A percentile compares a stretch with the other conserved stretches of the same genome.
These are phyloP conservation scores for Adelges cooleyi DNA, from an alignment of 1,140 invertebrate species.

Conservation along the genomic window DNA sequence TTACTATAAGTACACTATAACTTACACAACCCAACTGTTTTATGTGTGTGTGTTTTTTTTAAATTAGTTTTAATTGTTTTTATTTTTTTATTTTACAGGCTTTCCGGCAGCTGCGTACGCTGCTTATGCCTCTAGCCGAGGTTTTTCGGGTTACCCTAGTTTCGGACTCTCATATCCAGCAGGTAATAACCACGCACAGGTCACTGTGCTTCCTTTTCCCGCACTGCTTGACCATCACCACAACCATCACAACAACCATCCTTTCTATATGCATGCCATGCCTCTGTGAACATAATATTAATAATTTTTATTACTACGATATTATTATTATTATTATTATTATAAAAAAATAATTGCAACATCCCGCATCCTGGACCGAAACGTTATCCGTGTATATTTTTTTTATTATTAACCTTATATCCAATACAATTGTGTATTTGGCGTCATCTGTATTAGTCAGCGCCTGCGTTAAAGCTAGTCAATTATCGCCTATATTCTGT, in stretches of 20 bases:
- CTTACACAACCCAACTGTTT: too few species aligned
- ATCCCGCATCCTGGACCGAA: too few species aligned
- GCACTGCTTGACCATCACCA: constrained; percentile 54
- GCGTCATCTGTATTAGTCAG: too few species aligned
- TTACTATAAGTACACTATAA: too few species aligned
- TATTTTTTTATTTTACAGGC: constrained; percentile 54
- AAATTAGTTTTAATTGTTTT: too few species aligned
- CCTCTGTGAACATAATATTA: constrained; percentile 55
- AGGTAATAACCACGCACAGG: constrained; percentile 54
- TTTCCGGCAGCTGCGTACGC: constrained; percentile 85
- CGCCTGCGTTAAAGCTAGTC: too few species aligned
- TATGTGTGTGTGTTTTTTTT: too few species aligned
- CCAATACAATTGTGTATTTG: too few species aligned
- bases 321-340: neutral
- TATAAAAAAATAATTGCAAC: neutral
- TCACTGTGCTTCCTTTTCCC: constrained; percentile 45
- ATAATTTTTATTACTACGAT: neutral
- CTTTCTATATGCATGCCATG: constrained; percentile 60
- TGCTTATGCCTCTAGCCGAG: constrained; percentile 83
- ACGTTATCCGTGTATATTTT: too few species aligned
- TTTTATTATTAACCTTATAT: too few species aligned
- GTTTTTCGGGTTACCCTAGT: constrained; percentile 90
- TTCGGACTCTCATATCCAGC: constrained; percentile 90
- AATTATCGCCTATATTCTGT: too few species aligned
- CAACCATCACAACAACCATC: constrained; percentile 40